A percentile compares a stretch with the other conserved stretches of the same genome.
Evolutionary conservation across 2,113 vertebrate genomes (phyloP).

Genomic region (Dipodomys ordii): DNA sequence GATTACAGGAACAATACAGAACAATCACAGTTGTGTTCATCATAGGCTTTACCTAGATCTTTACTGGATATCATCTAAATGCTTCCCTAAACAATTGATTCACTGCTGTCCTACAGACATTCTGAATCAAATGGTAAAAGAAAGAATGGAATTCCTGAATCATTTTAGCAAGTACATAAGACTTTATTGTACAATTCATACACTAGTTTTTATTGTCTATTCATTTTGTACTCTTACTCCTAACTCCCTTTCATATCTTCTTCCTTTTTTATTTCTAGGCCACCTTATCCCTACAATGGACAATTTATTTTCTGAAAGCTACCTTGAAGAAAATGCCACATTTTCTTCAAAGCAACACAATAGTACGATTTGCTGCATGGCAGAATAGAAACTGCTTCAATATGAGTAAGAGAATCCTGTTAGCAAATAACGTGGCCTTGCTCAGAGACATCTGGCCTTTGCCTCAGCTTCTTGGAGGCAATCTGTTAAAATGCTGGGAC

Average conservation of each 20-base stretch:
- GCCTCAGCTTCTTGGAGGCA: background rate
- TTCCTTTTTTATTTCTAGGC: background rate
- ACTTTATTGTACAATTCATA: background rate
- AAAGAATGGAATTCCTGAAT: background rate
- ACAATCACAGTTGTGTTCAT: background rate
- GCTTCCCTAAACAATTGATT: background rate
- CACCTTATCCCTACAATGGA: background rate
- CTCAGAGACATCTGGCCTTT: background rate
- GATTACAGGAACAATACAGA: constrained; percentile 2
- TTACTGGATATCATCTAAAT: background rate
- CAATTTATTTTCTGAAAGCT: too few relatives aligned
- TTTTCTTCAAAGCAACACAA: too few relatives aligned
- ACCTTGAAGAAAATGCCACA: too few relatives aligned
- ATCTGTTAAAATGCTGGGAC: background rate
- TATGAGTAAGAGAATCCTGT: background rate
- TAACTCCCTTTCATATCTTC: background rate
- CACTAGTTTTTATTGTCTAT: background rate
- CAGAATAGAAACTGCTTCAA: background rate
- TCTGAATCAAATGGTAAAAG: background rate
- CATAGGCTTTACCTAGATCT: background rate
- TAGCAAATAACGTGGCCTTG: background rate
- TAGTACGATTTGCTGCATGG: too few relatives aligned
- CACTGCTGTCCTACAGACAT: background rate
- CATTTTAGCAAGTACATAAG: background rate
- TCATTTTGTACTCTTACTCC: background rate